phyloP scores from a whole-genome alignment of 2,888 invertebrate species.

The Hypercompe scribonia region DNA sequence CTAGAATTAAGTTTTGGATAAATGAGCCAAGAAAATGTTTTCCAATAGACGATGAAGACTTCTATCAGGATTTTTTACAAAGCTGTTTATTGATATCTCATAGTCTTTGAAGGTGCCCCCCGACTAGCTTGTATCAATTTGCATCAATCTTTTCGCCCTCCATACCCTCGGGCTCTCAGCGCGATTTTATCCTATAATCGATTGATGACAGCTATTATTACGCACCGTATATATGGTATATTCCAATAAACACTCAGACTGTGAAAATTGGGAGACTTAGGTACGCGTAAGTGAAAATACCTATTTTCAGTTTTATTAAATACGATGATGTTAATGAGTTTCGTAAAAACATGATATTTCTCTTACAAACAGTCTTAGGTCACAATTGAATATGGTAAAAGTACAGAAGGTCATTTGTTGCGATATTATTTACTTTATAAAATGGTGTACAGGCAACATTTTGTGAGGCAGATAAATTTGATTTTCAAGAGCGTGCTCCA shows the following conservation, averaged over 20 bases:
- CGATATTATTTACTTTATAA: background rate
- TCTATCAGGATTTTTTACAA: background rate
- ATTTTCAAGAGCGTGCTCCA: background rate
- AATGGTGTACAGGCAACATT: background rate
- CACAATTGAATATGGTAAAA: background rate
- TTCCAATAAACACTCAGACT: background rate
- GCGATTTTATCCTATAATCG: slow-evolving; percentile 63
- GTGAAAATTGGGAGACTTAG: background rate
- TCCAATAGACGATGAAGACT: background rate
- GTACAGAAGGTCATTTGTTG: background rate
- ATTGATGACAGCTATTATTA: slow-evolving; percentile 63
- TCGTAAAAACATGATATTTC: background rate
- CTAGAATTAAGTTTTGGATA: too few relatives aligned
- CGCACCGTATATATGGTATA: slow-evolving; percentile 16
- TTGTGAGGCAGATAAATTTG: background rate
- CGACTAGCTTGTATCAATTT: slow-evolving; percentile 55
- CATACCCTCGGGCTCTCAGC: slow-evolving; percentile 55
- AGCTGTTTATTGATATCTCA: background rate
- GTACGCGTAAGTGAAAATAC: background rate
- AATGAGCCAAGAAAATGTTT: background rate
- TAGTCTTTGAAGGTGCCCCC: slow-evolving; percentile 39
- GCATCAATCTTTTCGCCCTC: slow-evolving; percentile 62
- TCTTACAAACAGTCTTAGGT: background rate
- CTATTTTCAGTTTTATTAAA: background rate
- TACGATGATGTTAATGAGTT: background rate